A percentile compares a stretch with the other conserved stretches of the same genome.
Evolutionary conservation across 64 coral and sea anemone species (phyloP).

Genomic region (Pocillopora damicornis): DNA sequence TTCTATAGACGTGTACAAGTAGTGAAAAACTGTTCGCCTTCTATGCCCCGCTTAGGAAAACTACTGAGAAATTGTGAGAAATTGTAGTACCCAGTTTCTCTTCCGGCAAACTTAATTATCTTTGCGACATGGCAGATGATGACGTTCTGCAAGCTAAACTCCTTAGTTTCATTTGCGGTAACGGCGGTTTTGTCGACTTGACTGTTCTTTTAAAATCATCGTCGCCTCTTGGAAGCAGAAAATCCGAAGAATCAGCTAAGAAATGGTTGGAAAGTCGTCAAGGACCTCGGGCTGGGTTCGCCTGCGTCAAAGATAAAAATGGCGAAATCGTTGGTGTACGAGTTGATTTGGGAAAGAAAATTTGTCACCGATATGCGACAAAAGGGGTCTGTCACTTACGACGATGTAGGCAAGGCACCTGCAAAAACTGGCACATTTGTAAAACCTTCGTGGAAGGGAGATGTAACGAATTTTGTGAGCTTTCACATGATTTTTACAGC

Average conservation of each 20-base stretch:
- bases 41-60: not conserved
- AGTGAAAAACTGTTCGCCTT: not conserved
- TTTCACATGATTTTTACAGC: slow-evolving; percentile 36
- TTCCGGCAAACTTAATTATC: not conserved
- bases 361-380: slow-evolving; percentile 27
- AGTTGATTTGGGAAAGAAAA: slow-evolving; percentile 23
- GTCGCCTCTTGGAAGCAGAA: slow-evolving; percentile 33
- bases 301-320: not conserved
- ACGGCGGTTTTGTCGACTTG: slow-evolving; percentile 44
- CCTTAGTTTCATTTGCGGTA: slow-evolving; percentile 33
- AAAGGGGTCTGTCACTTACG: slow-evolving; percentile 25
- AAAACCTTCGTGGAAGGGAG: slow-evolving; percentile 35
- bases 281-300: not conserved
- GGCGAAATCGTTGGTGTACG: slow-evolving; percentile 5
- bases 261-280: slow-evolving; percentile 26
- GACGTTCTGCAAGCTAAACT: slow-evolving; percentile 13
- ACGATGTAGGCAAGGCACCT: not conserved
- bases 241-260: not conserved
- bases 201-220: slow-evolving; percentile 13
- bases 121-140: not conserved
- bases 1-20: no score
- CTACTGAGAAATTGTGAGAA: not conserved
- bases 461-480: slow-evolving; percentile 8
- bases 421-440: slow-evolving; percentile 50
- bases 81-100: not conserved